Evolutionary conservation across 30 jellyfish, hydroid and myxozoan genomes (phyloP).

Genomic region (Aurelia sp.): DNA sequence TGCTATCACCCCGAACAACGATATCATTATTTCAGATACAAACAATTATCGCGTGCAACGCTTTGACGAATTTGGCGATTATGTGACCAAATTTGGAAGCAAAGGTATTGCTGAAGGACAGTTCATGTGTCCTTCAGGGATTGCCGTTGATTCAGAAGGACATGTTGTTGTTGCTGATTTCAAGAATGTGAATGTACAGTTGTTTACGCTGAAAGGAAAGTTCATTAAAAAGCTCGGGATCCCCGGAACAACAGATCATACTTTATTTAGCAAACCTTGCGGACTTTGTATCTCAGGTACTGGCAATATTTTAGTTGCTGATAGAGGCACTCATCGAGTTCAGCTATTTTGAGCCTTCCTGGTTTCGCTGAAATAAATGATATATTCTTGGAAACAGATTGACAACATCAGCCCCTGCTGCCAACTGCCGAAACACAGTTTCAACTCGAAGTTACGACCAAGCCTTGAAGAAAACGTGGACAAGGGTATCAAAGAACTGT

Average conservation of each 20-base stretch:
- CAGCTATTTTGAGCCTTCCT: constrained; percentile 52
- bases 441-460: too few species aligned
- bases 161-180: constrained; percentile 92
- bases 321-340: constrained; percentile 87
- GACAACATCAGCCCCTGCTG: too few species aligned
- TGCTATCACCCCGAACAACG: constrained; percentile 65
- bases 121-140: constrained; percentile 96
- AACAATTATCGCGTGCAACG: constrained; percentile 87
- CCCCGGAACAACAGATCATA: constrained; percentile 60
- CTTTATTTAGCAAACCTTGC: constrained; percentile 84
- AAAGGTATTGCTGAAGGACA: constrained; percentile 94
- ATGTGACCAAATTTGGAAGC: constrained; percentile 80
- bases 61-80: constrained; percentile 75
- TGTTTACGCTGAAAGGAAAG: constrained; percentile 76
- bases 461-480: too few species aligned
- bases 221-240: constrained; percentile 80
- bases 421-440: too few species aligned
- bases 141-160: constrained; percentile 89
- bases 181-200: constrained; percentile 88
- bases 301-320: constrained; percentile 90
- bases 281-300: constrained; percentile 77
- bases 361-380: too few species aligned
- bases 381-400: too few species aligned
- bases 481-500: too few species aligned
- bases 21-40: constrained; percentile 88